Percentiles rank a stretch among this genome's conserved stretches.
Conservation (phyloP, 2,113 vertebrate genomes). For the Cinclus cinclus region DNA sequence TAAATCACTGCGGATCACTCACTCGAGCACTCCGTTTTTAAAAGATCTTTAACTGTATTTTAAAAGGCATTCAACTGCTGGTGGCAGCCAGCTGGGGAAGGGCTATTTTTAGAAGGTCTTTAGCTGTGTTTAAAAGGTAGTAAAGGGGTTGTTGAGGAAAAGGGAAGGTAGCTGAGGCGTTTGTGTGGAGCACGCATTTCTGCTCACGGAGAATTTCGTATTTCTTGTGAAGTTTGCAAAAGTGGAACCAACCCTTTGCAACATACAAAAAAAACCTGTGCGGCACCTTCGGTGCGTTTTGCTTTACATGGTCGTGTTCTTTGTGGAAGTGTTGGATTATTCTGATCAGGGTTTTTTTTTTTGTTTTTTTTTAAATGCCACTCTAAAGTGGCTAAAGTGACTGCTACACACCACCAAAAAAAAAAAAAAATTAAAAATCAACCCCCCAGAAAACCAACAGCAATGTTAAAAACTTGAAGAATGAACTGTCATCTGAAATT, state of each 20-base stretch:
- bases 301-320: not conserved
- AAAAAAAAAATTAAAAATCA: too few species aligned
- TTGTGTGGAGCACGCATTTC: not conserved
- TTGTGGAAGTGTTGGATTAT: not conserved
- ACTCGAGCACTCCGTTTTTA: not conserved
- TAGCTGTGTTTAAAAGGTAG: not conserved
- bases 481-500: not conserved
- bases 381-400: fast-evolving
- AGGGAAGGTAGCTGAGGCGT: fast-evolving
- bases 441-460: not conserved
- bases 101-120: not conserved
- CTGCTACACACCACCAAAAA: not conserved
- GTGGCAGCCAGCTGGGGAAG: fast-evolving
- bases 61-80: not conserved
- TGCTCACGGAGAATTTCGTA: fast-evolving
- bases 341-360: not conserved
- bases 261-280: fast-evolving
- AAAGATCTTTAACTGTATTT: not conserved
- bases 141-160: not conserved
- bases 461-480: not conserved
- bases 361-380: too few species aligned
- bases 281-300: not conserved
- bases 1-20: too few species aligned
- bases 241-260: not conserved
- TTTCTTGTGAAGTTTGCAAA: fast-evolving